Evolutionary conservation across 2,113 vertebrate species (phyloP).

Genomic region (Eptesicus fuscus): DNA sequence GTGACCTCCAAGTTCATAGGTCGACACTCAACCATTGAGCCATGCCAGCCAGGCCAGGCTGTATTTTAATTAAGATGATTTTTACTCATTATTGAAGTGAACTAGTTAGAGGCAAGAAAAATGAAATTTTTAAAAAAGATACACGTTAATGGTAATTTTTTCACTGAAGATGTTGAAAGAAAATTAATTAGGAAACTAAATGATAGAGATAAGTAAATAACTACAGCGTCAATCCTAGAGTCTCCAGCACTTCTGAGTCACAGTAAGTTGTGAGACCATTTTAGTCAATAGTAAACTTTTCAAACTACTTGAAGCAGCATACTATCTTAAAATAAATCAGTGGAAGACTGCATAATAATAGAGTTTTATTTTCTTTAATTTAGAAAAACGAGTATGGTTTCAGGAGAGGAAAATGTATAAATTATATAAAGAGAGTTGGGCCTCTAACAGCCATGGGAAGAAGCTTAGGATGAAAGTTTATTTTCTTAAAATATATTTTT

Average conservation of each 20-base stretch:
- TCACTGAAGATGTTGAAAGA: not conserved
- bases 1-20: no score
- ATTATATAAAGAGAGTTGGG: not conserved
- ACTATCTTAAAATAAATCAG: slow-evolving; percentile 37
- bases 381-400: slow-evolving; percentile 1
- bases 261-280: slow-evolving; percentile 24
- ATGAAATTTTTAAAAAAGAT: not conserved
- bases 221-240: not conserved
- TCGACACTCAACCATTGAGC: no score
- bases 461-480: not conserved
- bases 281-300: slow-evolving; percentile 44
- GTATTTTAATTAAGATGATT: not conserved
- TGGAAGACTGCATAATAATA: not conserved
- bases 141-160: not conserved
- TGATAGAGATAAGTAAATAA: not conserved
- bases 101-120: not conserved
- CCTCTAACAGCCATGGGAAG: not conserved
- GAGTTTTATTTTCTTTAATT: not conserved
- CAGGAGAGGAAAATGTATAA: not conserved
- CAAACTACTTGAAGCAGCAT: not conserved
- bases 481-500: no score
- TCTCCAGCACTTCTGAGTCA: slow-evolving; percentile 35
- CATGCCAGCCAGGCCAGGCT: not conserved
- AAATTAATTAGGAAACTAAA: not conserved
- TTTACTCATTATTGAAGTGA: not conserved